Conservation (phyloP, 37 sponge, comb jelly and placozoan genomes). For the Ianthella basta region DNA sequence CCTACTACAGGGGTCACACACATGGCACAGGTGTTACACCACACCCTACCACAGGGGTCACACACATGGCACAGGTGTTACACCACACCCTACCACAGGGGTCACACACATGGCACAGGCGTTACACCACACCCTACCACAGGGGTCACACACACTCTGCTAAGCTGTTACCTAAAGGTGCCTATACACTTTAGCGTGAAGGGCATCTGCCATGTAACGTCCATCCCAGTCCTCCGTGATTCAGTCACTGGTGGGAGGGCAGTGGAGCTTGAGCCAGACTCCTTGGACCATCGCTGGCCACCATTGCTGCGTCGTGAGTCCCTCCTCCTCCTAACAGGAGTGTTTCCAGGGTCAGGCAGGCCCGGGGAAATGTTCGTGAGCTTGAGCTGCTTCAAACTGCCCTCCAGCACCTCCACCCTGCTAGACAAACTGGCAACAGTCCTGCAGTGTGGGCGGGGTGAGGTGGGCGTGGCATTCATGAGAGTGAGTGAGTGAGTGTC, state of each 20-base stretch:
- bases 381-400: slow-evolving; percentile 19
- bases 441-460: neutral
- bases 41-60: neutral
- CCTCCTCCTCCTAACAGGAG: slow-evolving; percentile 36
- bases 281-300: slow-evolving; percentile 60
- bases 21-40: neutral
- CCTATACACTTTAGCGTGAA: slow-evolving; percentile 96
- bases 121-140: too few species aligned
- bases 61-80: neutral
- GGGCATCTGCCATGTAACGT: slow-evolving; percentile 84
- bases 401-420: slow-evolving; percentile 29
- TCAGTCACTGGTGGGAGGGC: neutral
- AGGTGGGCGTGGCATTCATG: neutral
- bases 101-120: neutral
- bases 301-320: neutral
- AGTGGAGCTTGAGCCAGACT: slow-evolving; percentile 39
- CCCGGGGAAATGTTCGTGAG: neutral
- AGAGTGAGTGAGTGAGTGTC: neutral
- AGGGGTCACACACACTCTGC: neutral
- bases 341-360: neutral
- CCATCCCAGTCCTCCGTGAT: neutral
- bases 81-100: neutral
- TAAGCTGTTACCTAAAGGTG: slow-evolving; percentile 70
- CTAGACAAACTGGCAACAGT: neutral
- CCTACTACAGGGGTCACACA: neutral